Evolutionary conservation across 2,888 invertebrate species (phyloP).

Genomic region (Chaetogeoica ovagalla): DNA sequence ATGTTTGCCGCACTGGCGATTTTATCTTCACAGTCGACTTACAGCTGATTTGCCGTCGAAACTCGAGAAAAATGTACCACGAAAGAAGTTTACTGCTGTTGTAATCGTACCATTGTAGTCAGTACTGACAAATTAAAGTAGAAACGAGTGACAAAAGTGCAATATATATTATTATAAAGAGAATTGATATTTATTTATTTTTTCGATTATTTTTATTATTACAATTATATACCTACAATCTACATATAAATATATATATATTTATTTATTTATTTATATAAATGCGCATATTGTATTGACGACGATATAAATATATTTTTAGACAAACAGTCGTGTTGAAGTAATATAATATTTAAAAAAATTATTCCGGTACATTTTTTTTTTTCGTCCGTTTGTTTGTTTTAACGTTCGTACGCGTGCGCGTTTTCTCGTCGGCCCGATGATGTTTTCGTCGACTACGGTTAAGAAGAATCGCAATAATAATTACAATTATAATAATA

Average conservation of each 20-base stretch:
- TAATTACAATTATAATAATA: not conserved
- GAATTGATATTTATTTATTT: conserved; percentile 21
- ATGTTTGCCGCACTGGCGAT: conserved; percentile 26
- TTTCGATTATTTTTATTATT: conserved; percentile 6
- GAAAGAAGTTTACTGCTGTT: conserved; percentile 46
- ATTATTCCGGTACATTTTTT: not conserved
- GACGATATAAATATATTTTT: conserved; percentile 30
- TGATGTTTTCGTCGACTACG: conserved; percentile 3
- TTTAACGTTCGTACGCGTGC: not conserved
- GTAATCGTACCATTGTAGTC: not conserved
- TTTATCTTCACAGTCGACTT: conserved; percentile 42
- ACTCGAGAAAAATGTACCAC: conserved; percentile 45
- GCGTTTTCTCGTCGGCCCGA: not conserved
- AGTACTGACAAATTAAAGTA: conserved; percentile 34
- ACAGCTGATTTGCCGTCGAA: conserved; percentile 52
- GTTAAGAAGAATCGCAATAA: not conserved
- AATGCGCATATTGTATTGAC: not conserved
- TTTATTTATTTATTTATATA: not conserved
- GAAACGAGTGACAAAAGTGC: conserved; percentile 36
- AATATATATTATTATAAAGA: conserved; percentile 21
- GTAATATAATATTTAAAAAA: conserved; percentile 6
- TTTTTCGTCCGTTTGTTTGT: not conserved
- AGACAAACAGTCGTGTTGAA: conserved; percentile 31
- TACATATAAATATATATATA: too few relatives aligned
- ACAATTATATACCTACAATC: not conserved